Evolutionary conservation across 2,888 invertebrate species (phyloP).

Genomic region (Kuschelorhynchus macadamiae): DNA sequence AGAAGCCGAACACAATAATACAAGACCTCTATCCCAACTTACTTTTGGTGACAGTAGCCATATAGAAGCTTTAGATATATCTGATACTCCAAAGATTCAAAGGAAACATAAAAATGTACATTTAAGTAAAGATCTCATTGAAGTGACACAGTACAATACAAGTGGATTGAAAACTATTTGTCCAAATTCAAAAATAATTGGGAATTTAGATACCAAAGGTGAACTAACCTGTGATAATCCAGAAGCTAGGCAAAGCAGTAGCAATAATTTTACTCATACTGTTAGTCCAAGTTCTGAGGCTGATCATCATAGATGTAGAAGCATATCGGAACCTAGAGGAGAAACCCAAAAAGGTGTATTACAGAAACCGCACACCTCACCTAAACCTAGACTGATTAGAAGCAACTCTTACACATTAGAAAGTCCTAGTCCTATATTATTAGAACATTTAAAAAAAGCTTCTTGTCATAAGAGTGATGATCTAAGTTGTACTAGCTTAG

Average conservation of each 20-base stretch:
- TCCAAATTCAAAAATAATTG: background rate
- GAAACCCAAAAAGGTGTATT: background rate
- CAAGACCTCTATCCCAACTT: conserved; percentile 41
- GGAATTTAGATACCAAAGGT: background rate
- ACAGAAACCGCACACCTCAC: conserved; percentile 27
- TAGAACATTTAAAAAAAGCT: conserved; percentile 74
- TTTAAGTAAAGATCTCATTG: conserved; percentile 60
- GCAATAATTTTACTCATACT: background rate
- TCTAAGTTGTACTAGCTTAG: conserved; percentile 14
- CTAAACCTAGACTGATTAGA: conserved; percentile 73
- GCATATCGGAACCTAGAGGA: background rate
- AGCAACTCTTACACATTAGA: conserved; percentile 86
- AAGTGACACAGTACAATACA: conserved; percentile 60
- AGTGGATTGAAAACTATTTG: conserved; percentile 53
- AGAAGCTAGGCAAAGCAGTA: background rate
- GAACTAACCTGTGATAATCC: conserved; percentile 15
- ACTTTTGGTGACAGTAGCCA: conserved; percentile 51
- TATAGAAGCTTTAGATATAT: conserved; percentile 52
- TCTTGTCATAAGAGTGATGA: conserved; percentile 36
- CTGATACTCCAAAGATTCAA: conserved; percentile 27
- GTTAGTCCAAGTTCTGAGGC: no score
- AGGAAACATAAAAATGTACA: conserved; percentile 46
- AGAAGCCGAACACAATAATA: conserved; percentile 46
- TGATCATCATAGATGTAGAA: background rate
- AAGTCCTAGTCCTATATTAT: conserved; percentile 81